Conservation (phyloP, 1,140 invertebrate species). For the Neodiprion virginianus region DNA sequence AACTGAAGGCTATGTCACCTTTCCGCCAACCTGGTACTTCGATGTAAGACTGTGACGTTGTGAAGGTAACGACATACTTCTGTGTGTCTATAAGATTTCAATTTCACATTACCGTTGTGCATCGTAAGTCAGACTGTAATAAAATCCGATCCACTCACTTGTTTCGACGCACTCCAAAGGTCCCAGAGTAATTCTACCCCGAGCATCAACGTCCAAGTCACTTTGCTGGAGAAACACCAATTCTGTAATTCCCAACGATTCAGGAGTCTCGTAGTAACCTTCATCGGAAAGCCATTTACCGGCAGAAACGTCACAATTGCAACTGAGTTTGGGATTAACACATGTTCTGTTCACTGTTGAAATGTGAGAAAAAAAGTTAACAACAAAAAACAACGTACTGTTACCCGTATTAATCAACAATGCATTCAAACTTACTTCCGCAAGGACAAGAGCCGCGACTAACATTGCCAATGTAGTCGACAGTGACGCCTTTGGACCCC, state of each 20-base stretch:
- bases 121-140: not conserved
- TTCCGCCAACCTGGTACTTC: conserved; percentile 91
- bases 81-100: conserved; percentile 77
- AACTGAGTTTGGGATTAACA: conserved; percentile 78
- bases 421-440: conserved; percentile 65
- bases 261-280: conserved; percentile 79
- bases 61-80: conserved; percentile 92
- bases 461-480: conserved; percentile 85
- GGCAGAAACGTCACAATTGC: conserved; percentile 86
- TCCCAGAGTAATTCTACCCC: conserved; percentile 86
- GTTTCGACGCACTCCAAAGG: conserved; percentile 93
- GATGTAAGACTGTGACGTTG: conserved; percentile 89
- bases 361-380: conserved; percentile 58
- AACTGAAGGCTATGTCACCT: conserved; percentile 91
- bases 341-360: conserved; percentile 78
- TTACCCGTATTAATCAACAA: not conserved
- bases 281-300: conserved; percentile 89
- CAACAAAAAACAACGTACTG: conserved; percentile 24
- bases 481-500: conserved; percentile 78
- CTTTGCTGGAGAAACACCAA: conserved; percentile 90
- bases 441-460: conserved; percentile 71
- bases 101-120: conserved; percentile 21
- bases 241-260: conserved; percentile 86
- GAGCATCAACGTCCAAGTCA: conserved; percentile 79
- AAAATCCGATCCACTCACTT: conserved; percentile 67